Percentiles rank a stretch among this genome's conserved stretches.
These are phyloP conservation scores for Bombus affinis DNA, from an alignment of 1,140 invertebrate species.

Conservation along the genomic window DNA sequence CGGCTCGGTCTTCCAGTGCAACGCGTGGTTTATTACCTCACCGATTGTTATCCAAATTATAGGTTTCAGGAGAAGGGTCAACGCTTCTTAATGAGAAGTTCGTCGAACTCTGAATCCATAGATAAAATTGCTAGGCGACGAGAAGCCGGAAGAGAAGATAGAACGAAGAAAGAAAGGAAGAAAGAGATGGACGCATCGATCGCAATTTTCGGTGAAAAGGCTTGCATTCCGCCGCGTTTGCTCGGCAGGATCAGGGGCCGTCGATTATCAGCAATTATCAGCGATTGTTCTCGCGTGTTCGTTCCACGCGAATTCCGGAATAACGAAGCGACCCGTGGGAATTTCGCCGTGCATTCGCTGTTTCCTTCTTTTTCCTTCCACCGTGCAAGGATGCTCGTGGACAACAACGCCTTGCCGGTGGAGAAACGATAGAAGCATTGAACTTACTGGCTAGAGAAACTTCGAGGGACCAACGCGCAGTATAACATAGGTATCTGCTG, in stretches of 20 bases:
- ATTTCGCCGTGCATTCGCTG: slow-evolving; percentile 6
- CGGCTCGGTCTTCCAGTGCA: background rate
- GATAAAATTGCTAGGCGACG: slow-evolving; percentile 1
- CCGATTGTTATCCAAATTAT: slow-evolving; percentile 47
- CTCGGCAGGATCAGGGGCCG: background rate
- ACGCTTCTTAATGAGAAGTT: slow-evolving; percentile 41
- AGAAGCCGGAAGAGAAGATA: background rate
- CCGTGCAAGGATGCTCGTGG: slow-evolving; percentile 25
- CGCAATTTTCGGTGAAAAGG: slow-evolving; percentile 32
- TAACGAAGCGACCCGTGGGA: slow-evolving; percentile 45
- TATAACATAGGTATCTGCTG: slow-evolving; percentile 1
- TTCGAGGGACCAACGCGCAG: no score
- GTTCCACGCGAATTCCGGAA: slow-evolving; percentile 18
- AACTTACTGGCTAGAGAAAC: slow-evolving; percentile 29
- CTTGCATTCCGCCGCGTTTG: background rate
- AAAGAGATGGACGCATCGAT: background rate
- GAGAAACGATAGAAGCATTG: slow-evolving; percentile 33
- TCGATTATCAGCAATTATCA: slow-evolving; percentile 25
- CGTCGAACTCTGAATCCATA: slow-evolving; percentile 43
- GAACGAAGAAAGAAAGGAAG: background rate
- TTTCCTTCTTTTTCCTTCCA: slow-evolving; percentile 13
- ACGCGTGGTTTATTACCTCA: background rate
- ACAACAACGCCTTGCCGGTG: slow-evolving; percentile 36
- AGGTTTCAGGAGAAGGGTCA: slow-evolving; percentile 26
- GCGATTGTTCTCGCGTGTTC: slow-evolving; percentile 47